Percentiles rank a stretch among this genome's conserved stretches.
These are phyloP conservation scores for Drosophila hydei DNA, from an alignment of 1,140 invertebrate species.

Conservation along the genomic window DNA sequence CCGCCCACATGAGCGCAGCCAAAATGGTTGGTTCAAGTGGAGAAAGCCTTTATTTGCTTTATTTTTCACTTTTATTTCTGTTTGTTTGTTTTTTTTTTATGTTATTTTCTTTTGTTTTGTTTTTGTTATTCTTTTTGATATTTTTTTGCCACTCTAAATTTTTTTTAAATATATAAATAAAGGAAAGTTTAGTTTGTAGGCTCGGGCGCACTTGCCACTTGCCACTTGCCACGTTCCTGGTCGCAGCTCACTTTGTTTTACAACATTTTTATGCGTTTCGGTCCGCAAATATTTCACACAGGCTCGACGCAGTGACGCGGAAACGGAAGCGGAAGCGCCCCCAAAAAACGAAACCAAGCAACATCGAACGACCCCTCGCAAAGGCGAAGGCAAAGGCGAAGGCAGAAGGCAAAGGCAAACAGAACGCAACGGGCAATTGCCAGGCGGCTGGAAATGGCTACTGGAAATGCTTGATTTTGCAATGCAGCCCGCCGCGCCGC, in stretches of 20 bases:
- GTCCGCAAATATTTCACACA: slow-evolving; percentile 53
- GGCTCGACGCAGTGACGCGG: slow-evolving; percentile 45
- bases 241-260: slow-evolving; percentile 59
- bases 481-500: neutral
- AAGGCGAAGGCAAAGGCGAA: no score
- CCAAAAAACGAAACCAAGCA: neutral
- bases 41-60: neutral
- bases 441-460: neutral
- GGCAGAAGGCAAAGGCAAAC: no score
- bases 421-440: slow-evolving; percentile 4
- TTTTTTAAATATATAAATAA: neutral
- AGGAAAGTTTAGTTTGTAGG: slow-evolving; percentile 7
- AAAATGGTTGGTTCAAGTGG: no score
- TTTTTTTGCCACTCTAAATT: slow-evolving; percentile 9
- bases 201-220: neutral
- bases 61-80: neutral
- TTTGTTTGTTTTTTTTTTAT: neutral
- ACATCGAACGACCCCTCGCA: neutral
- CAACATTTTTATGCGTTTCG: slow-evolving; percentile 59
- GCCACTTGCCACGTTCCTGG: slow-evolving; percentile 6
- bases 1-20: no score
- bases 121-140: neutral
- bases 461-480: slow-evolving; percentile 16
- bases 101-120: neutral
- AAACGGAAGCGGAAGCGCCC: slow-evolving; percentile 51